Conservation (phyloP, 2,888 invertebrate species). For the Cephonodes hylas region DNA sequence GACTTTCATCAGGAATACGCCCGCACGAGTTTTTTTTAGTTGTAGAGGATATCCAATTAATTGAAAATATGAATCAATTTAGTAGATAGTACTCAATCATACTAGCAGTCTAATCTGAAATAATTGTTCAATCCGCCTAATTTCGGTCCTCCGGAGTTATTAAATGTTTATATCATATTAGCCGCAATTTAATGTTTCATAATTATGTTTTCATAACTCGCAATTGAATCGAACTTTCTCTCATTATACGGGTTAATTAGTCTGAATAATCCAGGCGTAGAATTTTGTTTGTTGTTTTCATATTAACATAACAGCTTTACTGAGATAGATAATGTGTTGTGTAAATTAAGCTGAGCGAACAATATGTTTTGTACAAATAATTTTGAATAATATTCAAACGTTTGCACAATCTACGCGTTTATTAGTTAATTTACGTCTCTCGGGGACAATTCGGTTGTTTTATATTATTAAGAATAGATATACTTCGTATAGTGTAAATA, state of each 20-base stretch:
- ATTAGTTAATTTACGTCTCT: too few species aligned
- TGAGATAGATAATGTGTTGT: background rate
- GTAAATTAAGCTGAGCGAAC: background rate
- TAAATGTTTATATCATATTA: background rate
- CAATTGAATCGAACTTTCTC: background rate
- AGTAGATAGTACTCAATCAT: too few species aligned
- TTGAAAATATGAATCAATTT: too few species aligned
- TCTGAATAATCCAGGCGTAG: background rate
- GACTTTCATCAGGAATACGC: too few species aligned
- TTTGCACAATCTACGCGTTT: too few species aligned
- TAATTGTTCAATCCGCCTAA: too few species aligned
- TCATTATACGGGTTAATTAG: background rate
- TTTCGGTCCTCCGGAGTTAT: too few species aligned
- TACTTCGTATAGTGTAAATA: too few species aligned
- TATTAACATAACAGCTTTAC: background rate
- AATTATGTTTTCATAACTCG: slow-evolving; percentile 6
- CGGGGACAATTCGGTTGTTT: too few species aligned
- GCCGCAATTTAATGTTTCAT: background rate
- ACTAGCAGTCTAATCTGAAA: background rate
- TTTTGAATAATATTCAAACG: background rate
- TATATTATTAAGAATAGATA: too few species aligned
- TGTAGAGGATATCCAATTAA: too few species aligned
- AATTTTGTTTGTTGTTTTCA: slow-evolving; percentile 1
- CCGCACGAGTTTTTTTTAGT: too few species aligned
- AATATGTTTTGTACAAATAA: background rate